These are phyloP conservation scores for Lepilemur septentrionalis DNA, from an alignment of 2,797 vertebrate genomes.

Conservation along the genomic window DNA sequence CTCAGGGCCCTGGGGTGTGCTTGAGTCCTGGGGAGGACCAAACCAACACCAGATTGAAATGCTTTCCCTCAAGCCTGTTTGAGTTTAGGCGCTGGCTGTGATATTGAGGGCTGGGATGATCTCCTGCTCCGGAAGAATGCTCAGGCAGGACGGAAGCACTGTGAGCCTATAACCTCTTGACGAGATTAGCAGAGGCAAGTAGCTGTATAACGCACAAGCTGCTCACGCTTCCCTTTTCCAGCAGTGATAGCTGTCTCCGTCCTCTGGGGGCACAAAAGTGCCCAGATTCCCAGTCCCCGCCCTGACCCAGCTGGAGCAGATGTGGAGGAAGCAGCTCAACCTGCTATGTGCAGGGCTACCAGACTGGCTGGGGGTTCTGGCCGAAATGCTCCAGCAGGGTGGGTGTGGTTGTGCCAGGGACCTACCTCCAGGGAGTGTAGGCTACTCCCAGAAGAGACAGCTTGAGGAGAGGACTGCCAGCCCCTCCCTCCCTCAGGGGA, in stretches of 20 bases:
- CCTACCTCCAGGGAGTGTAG: not conserved
- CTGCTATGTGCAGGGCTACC: not conserved
- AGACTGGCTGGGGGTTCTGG: not conserved
- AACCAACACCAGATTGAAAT: not conserved
- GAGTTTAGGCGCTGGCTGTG: not conserved
- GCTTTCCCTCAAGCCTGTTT: not conserved
- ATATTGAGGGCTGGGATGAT: not conserved
- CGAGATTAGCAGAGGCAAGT: too few species aligned
- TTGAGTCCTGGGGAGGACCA: too few species aligned
- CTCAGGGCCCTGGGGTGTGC: too few species aligned
- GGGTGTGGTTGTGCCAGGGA: not conserved
- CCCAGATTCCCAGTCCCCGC: not conserved
- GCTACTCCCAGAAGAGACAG: not conserved
- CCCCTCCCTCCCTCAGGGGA: not conserved
- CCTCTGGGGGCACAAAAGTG: not conserved
- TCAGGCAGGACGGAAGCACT: not conserved
- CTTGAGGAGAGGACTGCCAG: not conserved
- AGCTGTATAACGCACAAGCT: too few species aligned
- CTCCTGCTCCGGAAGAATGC: too few species aligned
- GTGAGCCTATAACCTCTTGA: not conserved
- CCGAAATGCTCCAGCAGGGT: not conserved
- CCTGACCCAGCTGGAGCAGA: not conserved
- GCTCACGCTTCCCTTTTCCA: too few species aligned
- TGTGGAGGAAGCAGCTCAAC: not conserved
- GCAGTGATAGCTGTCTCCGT: too few species aligned